phyloP scores from a whole-genome alignment of 92 coral and sea anemone genomes.

The Porites divaricata region DNA sequence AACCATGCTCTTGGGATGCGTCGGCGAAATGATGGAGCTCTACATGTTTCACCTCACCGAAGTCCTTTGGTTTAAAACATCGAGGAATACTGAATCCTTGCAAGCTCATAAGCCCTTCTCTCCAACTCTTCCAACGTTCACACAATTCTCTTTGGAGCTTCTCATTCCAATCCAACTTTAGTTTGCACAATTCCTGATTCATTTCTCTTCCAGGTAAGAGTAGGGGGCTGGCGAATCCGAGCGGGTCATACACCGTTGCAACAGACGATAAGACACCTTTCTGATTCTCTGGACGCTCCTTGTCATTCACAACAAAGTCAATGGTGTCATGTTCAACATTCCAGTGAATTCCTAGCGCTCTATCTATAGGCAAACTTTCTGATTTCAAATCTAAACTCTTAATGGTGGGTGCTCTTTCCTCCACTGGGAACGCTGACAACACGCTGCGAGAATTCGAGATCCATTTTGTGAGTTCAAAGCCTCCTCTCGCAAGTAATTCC shows the following conservation, averaged over 20 bases:
- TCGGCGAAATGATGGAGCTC: constrained; percentile 24
- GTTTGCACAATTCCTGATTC: constrained; percentile 67
- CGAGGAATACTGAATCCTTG: background rate
- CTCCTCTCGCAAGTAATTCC: constrained; percentile 67
- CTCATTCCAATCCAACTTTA: constrained; percentile 68
- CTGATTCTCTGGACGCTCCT: constrained; percentile 63
- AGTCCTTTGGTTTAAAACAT: background rate
- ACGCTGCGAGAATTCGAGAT: constrained; percentile 64
- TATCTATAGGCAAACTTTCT: constrained; percentile 57
- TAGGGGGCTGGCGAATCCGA: constrained; percentile 73
- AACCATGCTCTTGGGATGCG: constrained; percentile 76
- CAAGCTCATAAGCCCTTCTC: background rate
- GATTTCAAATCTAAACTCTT: constrained; percentile 58
- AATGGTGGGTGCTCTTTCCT: constrained; percentile 51
- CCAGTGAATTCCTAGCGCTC: constrained; percentile 74
- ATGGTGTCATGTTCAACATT: constrained; percentile 60
- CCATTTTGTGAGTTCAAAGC: constrained; percentile 76
- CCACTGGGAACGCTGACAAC: constrained; percentile 64
- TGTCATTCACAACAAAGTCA: constrained; percentile 29
- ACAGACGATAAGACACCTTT: constrained; percentile 72
- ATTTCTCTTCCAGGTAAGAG: constrained; percentile 69
- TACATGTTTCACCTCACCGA: background rate
- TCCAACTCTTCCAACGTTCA: background rate
- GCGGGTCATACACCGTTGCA: constrained; percentile 70
- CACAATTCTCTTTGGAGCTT: constrained; percentile 53